Evolutionary conservation across 2,113 vertebrate genomes (phyloP), one percentile per base, ranked within the genome.

Genomic region (Podarcis raffonei): DNA sequence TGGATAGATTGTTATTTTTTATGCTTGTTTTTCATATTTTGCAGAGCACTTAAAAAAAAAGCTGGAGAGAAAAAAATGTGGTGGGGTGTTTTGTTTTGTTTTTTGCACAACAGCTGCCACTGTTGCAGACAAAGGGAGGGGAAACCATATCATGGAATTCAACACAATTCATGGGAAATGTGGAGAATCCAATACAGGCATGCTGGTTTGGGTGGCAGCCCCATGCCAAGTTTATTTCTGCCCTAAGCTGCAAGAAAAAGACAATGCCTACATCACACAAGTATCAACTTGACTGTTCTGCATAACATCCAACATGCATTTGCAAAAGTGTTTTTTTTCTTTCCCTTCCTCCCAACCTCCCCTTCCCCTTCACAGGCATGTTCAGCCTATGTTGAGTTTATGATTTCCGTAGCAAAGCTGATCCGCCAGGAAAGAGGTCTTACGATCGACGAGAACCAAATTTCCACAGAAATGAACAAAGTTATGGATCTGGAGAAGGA

Each of bases 401-500:
- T 99, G 98, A 95, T 96, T 92, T 97, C 98, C 92, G 97, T 99
- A 91, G 98, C 97, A 30, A 98, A 95, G 92, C 91, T 99, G 92
- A 98, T 99, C 89, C 97, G 98, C 32, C 93, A 95, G 74, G 99
- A 99, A 91, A 97, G 95, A 90, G 81, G 83, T 6, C 90, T 99
- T 88, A 3, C 68, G 15, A 5, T 97, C 87, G 94, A 95, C 42
- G 97, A 98, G 83, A 96, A 6, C 0, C 42, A 42, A 30, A 95
- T 99, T 94, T 94, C 94, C 82, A 86, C 94, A 77, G 97, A 99
- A 92, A 97, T 98, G 96, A 90, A 81, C 4, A 97, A 85, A 93
- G 94, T 99, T 78, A 98, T 99, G 97, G 96, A 97, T 69, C 91
- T 99, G 96, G 99, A 99, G 95, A 98, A 97, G 88, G 98, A 98